Percentiles rank a stretch among this genome's conserved stretches.
Evolutionary conservation across 2,797 vertebrate species (phyloP).

Genomic region (Sebastes matsubarae): DNA sequence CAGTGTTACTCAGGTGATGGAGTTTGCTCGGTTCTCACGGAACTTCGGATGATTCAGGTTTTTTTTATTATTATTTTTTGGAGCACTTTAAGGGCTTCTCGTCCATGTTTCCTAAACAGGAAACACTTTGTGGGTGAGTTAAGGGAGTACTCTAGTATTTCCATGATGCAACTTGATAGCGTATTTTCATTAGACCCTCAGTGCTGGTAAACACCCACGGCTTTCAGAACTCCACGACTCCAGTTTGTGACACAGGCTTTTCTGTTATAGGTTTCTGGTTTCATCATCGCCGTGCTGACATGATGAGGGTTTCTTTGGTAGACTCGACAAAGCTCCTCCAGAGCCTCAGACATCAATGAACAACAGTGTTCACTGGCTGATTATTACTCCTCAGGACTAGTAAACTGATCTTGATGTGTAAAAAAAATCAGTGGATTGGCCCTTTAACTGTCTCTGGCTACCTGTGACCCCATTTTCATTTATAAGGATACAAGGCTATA

Average conservation of each 20-base stretch:
- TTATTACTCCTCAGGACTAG: background rate
- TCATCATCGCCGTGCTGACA: background rate
- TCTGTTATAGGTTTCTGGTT: background rate
- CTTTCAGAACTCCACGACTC: background rate
- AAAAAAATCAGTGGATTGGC: background rate
- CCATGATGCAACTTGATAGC: background rate
- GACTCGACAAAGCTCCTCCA: background rate
- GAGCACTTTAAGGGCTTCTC: background rate
- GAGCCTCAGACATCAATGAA: background rate
- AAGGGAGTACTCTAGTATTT: background rate
- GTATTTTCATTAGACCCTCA: background rate
- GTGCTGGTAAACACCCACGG: background rate
- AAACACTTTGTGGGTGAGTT: background rate
- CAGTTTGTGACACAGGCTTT: background rate
- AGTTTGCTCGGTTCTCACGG: background rate
- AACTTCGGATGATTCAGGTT: background rate
- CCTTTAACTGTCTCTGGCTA: background rate
- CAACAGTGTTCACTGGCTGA: background rate
- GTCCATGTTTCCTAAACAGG: background rate
- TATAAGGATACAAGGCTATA: background rate
- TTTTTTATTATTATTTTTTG: background rate
- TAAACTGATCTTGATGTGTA: background rate
- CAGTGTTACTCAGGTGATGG: background rate
- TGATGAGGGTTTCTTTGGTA: background rate
- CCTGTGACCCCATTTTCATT: background rate